Conservation (phyloP, 37 sponge, comb jelly and placozoan species). For the Corticium candelabrum region DNA sequence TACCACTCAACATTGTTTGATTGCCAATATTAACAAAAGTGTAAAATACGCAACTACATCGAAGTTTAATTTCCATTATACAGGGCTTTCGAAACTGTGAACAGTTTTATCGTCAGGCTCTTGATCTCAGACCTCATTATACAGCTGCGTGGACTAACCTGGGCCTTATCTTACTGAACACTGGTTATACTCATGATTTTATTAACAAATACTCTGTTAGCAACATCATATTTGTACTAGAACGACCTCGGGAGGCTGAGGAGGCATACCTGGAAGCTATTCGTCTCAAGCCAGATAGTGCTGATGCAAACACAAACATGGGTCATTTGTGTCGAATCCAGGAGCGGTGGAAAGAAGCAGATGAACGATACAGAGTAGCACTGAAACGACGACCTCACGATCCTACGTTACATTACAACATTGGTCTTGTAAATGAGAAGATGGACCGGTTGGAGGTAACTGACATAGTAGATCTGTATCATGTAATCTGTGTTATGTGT, state of each 20-base stretch:
- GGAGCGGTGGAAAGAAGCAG: slow-evolving; percentile 63
- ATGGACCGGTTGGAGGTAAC: slow-evolving; percentile 15
- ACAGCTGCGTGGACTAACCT: slow-evolving; percentile 63
- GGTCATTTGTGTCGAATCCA: slow-evolving; percentile 62
- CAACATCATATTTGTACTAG: background rate
- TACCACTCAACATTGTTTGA: background rate
- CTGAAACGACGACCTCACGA: slow-evolving; percentile 31
- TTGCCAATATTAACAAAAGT: background rate
- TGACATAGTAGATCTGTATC: background rate
- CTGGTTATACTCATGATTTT: slow-evolving; percentile 18
- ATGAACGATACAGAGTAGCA: slow-evolving; percentile 25
- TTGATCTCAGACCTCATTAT: slow-evolving; percentile 46
- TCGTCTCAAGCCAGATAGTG: slow-evolving; percentile 42
- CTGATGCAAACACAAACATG: slow-evolving; percentile 56
- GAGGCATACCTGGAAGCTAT: slow-evolving; percentile 46
- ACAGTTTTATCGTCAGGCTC: slow-evolving; percentile 43
- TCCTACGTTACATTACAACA: slow-evolving; percentile 23
- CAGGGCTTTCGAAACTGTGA: slow-evolving; percentile 57
- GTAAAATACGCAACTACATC: background rate
- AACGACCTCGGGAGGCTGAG: slow-evolving; percentile 57
- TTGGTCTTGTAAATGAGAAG: slow-evolving; percentile 31
- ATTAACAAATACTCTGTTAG: background rate
- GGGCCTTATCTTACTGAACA: slow-evolving; percentile 64
- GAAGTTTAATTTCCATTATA: background rate
- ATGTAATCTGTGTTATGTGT: too few species aligned